Evolutionary conservation across 2,113 vertebrate genomes (phyloP), one percentile per base, ranked within the genome.

Genomic region (Etia nguti): DNA sequence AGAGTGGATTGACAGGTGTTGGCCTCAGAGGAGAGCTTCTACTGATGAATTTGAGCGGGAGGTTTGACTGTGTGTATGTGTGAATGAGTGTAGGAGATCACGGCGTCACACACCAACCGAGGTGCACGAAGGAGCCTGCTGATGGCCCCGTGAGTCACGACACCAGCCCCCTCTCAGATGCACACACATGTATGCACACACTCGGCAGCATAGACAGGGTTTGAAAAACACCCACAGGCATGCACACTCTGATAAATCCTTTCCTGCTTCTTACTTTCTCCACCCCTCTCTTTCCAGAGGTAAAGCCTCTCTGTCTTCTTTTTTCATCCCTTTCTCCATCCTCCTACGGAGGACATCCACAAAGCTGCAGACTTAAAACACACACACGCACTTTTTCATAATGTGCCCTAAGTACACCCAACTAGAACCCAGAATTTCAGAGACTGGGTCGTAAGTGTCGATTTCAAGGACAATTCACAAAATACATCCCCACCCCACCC

Each of bases 61-160:
- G 59, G 75, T 90, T 88, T 85, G 86, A 65, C 10, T 70, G 16
- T 3, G 9, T 43, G 70, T 81, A 26, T 83, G 86, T 60, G 82
- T 31, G 36, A 57, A 59, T 52, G 52, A 36, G 31, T 20, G 87
- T 59, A 41, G 20, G 46, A 88, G 75, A 87, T 80, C 83, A 83
- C 9, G 4, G 34, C 83, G 81, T 86, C 56, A 55, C 70, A 82
- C 77, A 38, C 75, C 7, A 7, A 79, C 86, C 75, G 70, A 80
- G 79, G 83, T 65, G 82, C 86, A 92, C 29, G 36, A 89, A 87
- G 65, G 79, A 85, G 43, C 41, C 8, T 24, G 88, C 81, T 86
- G 90, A 90, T 90, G 85, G 65, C 82, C 88, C 56, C 81, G 54
- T 90, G 90, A 94, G 94, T 93, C 93, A 93, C 79, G 83, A 92